A percentile compares a stretch with the other conserved stretches of the same genome.
phyloP scores from a whole-genome alignment of 2,797 vertebrate genomes.

The Rhabdomys pumilio region DNA sequence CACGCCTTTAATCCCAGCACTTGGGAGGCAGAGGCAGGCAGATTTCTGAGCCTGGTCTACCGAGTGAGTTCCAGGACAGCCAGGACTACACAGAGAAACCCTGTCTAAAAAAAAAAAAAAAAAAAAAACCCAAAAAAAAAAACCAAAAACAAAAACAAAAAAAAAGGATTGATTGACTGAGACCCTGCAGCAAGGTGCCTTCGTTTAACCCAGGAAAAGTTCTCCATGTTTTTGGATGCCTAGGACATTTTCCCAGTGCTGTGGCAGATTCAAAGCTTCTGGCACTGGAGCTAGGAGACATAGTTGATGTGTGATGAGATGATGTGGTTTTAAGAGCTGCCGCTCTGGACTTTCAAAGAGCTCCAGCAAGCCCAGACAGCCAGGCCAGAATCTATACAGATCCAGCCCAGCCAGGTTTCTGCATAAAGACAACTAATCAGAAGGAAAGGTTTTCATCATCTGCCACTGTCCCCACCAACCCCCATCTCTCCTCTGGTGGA shows the following conservation, averaged over 20 bases:
- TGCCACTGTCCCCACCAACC: conserved; percentile 89
- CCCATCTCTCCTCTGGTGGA: conserved; percentile 92
- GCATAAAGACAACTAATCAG: conserved; percentile 92
- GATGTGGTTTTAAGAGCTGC: conserved; percentile 76
- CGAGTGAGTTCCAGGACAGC: no score
- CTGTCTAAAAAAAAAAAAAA: no score
- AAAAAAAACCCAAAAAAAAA: no score
- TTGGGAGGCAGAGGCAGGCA: no score
- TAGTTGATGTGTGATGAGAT: conserved; percentile 57
- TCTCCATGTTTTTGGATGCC: not conserved
- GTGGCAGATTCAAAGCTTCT: conserved; percentile 74
- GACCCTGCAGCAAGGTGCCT: not conserved
- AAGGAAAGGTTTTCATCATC: conserved; percentile 94
- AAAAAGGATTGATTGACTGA: not conserved
- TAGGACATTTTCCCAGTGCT: conserved; percentile 8
- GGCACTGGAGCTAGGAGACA: conserved; percentile 62
- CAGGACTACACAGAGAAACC: no score
- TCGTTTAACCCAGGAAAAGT: not conserved
- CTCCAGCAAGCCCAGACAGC: conserved; percentile 82
- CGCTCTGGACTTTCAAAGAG: conserved; percentile 87
- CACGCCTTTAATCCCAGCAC: no score
- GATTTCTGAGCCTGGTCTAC: no score
- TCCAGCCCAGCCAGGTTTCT: conserved; percentile 90
- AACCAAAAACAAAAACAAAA: no score
- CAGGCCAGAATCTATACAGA: conserved; percentile 83